Percentiles rank a stretch among this genome's conserved stretches.
phyloP scores from a whole-genome alignment of 2,113 vertebrate genomes.

The Circaetus gallicus region DNA sequence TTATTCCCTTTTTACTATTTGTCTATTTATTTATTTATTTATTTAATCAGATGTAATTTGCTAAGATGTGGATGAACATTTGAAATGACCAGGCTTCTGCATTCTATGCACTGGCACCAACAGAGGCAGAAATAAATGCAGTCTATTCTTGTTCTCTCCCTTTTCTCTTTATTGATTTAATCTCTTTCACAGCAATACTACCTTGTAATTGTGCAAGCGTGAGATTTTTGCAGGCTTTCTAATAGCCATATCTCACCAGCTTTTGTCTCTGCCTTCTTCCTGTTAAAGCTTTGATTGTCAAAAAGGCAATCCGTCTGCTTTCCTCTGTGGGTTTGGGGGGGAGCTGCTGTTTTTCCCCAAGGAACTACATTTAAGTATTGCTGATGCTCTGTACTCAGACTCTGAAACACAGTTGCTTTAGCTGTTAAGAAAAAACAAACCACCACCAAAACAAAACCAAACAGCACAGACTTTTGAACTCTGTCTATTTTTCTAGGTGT shows the following conservation, averaged over 20 bases:
- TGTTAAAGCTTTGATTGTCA: neutral
- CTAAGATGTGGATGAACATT: conserved; percentile 34
- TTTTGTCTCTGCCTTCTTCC: neutral
- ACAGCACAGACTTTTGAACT: neutral
- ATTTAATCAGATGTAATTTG: neutral
- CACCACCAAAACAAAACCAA: neutral
- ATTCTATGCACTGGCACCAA: neutral
- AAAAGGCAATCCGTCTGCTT: neutral
- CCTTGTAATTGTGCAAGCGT: neutral
- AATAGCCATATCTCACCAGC: neutral
- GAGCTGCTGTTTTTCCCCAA: neutral
- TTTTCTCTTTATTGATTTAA: conserved; percentile 36
- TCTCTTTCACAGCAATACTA: neutral
- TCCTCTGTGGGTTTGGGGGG: neutral
- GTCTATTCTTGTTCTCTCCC: neutral
- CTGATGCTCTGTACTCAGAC: neutral
- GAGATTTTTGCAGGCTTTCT: neutral
- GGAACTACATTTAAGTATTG: neutral
- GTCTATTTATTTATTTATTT: neutral
- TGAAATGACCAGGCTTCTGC: neutral
- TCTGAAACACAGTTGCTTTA: neutral
- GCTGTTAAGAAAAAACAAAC: neutral
- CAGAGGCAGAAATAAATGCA: neutral
- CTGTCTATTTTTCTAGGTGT: neutral
- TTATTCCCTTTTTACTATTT: neutral